Base-by-base conservation (phyloP, 2,113 vertebrate species). In the Podiceps cristatus region DNA sequence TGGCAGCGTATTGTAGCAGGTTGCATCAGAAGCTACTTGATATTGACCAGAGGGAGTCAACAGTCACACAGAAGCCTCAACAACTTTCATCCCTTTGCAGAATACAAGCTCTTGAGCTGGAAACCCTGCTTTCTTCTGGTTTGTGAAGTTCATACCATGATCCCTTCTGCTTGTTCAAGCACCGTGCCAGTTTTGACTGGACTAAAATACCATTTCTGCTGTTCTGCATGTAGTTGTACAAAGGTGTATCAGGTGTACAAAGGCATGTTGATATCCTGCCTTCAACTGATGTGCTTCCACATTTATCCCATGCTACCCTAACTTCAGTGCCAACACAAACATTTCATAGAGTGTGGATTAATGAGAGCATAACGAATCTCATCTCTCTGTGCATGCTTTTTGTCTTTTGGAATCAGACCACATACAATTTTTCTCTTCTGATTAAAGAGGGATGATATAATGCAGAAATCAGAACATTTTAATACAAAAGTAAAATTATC, bases 271-370 rank as follows among this genome's bases (percentile, higher is more conserved):
- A 22, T 86, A 75, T 60, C 73, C 60, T 44, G 11, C 76, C 60
- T 81, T 42, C 14, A 4, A 58, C 0, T 9, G 11, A 24, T 25
- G 44, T 33, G 72, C 42, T 87, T 88, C 72, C 80, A 42, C 55
- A 4, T 59, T 14, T 78, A 91, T 49, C 89, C 77, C 35, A 55
- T 1, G 1, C 80, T 89, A 20, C n/a, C n/a, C 56, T 47, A 44
- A 33, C 64, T 42, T 37, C 89, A n/a, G 64, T 68, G 93, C 93
- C 91, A 96, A 93, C 52, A 52, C 47, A 93, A 96, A 86, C 56
- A 72, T 50, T 68, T 86, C 68, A 49, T 5, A 35, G 47, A 62
- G 42, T 1, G 0, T 59, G 33, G 37, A 50, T 66, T 93, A 84
- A 74, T 29, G 50, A 80, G 10, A 69, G 47, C 33, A 2, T 44